phyloP scores from a whole-genome alignment of 2,113 vertebrate genomes.

The Notarius quadriscutis region DNA sequence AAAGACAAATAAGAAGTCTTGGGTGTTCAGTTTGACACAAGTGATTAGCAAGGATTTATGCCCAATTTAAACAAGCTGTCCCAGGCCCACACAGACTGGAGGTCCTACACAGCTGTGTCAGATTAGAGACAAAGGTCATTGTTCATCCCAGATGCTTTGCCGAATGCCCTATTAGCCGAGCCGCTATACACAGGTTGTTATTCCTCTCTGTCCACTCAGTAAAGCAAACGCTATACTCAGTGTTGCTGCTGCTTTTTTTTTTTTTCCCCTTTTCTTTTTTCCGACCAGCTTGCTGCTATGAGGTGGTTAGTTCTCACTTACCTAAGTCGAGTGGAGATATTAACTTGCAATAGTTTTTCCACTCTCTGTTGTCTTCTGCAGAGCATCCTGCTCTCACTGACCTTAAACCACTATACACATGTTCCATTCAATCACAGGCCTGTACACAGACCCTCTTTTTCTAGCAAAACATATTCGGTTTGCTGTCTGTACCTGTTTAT shows the following conservation, averaged over 20 bases:
- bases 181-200: background rate
- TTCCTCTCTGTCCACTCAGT: constrained; percentile 39
- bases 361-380: constrained; percentile 46
- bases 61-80: constrained; percentile 42
- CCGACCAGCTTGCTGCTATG: constrained; percentile 48
- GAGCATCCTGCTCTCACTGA: constrained; percentile 48
- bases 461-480: background rate
- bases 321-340: constrained; percentile 47
- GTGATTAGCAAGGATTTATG: background rate
- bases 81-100: background rate
- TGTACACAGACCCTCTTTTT: constrained; percentile 6
- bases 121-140: background rate
- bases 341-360: constrained; percentile 46
- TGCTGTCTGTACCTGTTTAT: background rate
- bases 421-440: constrained; percentile 28
- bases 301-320: constrained; percentile 49
- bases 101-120: constrained; percentile 6
- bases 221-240: background rate
- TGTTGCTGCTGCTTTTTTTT: constrained; percentile 5
- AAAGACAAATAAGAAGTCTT: background rate
- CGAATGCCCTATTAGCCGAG: background rate
- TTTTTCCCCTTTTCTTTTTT: constrained; percentile 36
- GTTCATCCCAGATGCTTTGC: background rate
- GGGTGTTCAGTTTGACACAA: background rate
- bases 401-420: constrained; percentile 28